phyloP scores from a whole-genome alignment of 1,140 invertebrate genomes.

The Drosophila truncata region DNA sequence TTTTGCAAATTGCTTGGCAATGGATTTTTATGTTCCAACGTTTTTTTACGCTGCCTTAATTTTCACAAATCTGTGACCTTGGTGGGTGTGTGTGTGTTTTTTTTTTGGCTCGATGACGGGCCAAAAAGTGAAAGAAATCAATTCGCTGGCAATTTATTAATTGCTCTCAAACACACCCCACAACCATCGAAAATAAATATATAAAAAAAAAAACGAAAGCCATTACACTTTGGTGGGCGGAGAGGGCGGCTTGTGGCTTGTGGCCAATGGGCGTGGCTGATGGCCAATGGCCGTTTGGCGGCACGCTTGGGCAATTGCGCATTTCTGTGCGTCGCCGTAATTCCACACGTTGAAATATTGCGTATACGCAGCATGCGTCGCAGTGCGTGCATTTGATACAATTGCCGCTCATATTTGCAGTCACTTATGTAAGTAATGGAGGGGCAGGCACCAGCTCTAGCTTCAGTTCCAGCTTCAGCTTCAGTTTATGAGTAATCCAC shows the following conservation, averaged over 20 bases:
- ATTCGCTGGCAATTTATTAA: conserved; percentile 66
- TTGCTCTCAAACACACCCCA: conserved; percentile 57
- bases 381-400: conserved; percentile 66
- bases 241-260: background rate
- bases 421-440: conserved; percentile 72
- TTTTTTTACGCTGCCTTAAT: conserved; percentile 44
- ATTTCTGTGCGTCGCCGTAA: conserved; percentile 80
- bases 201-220: conserved; percentile 9
- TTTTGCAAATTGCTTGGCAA: conserved; percentile 67
- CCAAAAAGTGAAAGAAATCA: conserved; percentile 37
- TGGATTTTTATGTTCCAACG: conserved; percentile 70
- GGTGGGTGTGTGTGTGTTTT: conserved; percentile 30
- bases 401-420: conserved; percentile 56
- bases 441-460: background rate
- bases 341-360: conserved; percentile 79
- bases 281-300: conserved; percentile 6
- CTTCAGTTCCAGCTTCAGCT: background rate
- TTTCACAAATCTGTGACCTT: conserved; percentile 53
- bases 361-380: conserved; percentile 68
- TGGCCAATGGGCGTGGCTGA: conserved; percentile 10
- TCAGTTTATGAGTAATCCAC: conserved; percentile 56
- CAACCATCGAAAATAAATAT: background rate
- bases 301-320: conserved; percentile 65
- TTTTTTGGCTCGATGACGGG: conserved; percentile 25
- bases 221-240: conserved; percentile 7